These are phyloP conservation scores for Eolophus roseicapilla DNA, from an alignment of 2,113 vertebrate species.

Conservation along the genomic window DNA sequence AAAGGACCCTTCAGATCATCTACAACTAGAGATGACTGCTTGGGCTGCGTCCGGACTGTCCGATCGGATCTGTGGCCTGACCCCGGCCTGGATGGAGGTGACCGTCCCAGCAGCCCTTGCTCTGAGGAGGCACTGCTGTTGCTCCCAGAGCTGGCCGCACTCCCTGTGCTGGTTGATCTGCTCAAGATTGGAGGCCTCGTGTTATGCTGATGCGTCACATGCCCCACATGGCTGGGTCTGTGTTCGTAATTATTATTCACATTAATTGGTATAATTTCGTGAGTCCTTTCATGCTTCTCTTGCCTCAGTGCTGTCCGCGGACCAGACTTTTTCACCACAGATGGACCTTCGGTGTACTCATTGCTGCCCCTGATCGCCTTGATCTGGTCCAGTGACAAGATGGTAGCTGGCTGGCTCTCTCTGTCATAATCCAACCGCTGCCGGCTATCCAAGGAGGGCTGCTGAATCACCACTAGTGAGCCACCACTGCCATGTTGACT, in stretches of 20 bases:
- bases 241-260: slow-evolving; percentile 91
- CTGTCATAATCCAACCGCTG: slow-evolving; percentile 87
- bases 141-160: slow-evolving; percentile 92
- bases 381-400: slow-evolving; percentile 97
- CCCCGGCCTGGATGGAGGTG: slow-evolving; percentile 75
- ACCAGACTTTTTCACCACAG: slow-evolving; percentile 80
- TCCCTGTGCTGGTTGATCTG: slow-evolving; percentile 92
- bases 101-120: slow-evolving; percentile 87
- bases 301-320: slow-evolving; percentile 80
- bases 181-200: slow-evolving; percentile 83
- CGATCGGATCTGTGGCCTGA: slow-evolving; percentile 74
- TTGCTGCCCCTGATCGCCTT: slow-evolving; percentile 94
- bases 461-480: slow-evolving; percentile 89
- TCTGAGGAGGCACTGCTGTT: slow-evolving; percentile 92
- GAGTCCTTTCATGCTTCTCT: slow-evolving; percentile 95
- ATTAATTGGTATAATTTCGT: slow-evolving; percentile 91
- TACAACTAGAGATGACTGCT: slow-evolving; percentile 76
- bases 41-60: slow-evolving; percentile 88
- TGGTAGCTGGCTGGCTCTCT: slow-evolving; percentile 80
- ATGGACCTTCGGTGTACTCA: slow-evolving; percentile 94
- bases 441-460: slow-evolving; percentile 84
- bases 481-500: slow-evolving; percentile 88
- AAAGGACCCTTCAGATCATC: slow-evolving; percentile 85
- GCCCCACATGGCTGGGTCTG: slow-evolving; percentile 68
- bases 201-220: slow-evolving; percentile 58